Evolutionary conservation across 1,140 invertebrate genomes (phyloP).

Genomic region (Arion vulgaris): DNA sequence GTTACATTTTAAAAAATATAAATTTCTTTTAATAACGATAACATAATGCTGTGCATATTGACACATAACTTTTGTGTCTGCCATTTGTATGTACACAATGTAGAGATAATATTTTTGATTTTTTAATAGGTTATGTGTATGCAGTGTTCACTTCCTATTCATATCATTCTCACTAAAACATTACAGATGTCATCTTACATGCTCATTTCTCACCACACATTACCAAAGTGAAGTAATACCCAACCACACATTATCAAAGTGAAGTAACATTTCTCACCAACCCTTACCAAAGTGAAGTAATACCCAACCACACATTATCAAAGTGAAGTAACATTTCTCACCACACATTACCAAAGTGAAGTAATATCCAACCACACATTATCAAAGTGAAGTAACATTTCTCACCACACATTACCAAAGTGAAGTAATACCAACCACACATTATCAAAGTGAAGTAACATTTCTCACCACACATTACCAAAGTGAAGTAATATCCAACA

Average conservation of each 20-base stretch:
- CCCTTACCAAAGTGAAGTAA: neutral
- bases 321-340: no score
- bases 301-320: constrained; percentile 18
- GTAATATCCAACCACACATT: constrained; percentile 10
- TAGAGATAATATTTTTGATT: neutral
- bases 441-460: no score
- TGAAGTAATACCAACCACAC: constrained; percentile 9
- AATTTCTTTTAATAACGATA: neutral
- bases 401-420: constrained; percentile 13
- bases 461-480: constrained; percentile 12
- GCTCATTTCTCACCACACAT: constrained; percentile 16
- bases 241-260: no score
- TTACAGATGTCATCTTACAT: constrained; percentile 31
- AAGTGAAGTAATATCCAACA: constrained; percentile 13
- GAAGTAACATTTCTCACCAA: constrained; percentile 9
- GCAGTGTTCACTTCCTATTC: neutral
- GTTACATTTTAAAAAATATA: neutral
- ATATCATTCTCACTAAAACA: constrained; percentile 18
- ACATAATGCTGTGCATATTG: neutral
- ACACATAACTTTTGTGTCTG: neutral
- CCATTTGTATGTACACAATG: neutral
- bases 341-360: constrained; percentile 5
- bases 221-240: constrained; percentile 8
- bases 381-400: no score
- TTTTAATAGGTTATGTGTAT: constrained; percentile 1